These are phyloP conservation scores for Gonocerus acuteangulatus DNA, from an alignment of 2,888 invertebrate genomes.

Conservation along the genomic window DNA sequence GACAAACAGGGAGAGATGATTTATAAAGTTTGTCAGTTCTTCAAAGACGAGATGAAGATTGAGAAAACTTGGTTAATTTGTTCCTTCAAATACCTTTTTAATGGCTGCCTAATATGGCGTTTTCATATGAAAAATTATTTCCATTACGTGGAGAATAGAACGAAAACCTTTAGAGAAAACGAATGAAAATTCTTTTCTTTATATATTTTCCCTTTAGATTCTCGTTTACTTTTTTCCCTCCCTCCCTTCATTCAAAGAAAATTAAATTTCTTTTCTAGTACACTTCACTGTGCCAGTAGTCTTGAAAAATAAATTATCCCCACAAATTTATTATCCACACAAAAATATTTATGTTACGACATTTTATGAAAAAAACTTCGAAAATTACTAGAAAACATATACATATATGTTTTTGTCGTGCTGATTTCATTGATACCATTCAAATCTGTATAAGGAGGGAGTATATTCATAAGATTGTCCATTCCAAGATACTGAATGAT, in stretches of 20 bases:
- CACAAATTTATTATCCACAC: too few species aligned
- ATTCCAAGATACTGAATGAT: too few species aligned
- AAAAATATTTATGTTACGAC: too few species aligned
- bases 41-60: too few species aligned
- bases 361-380: too few species aligned
- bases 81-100: background rate
- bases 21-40: too few species aligned
- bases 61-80: background rate
- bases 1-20: too few species aligned
- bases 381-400: too few species aligned
- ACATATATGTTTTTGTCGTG: too few species aligned
- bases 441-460: too few species aligned
- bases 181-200: background rate
- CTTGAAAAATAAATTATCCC: background rate
- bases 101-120: background rate
- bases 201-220: background rate
- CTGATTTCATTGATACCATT: too few species aligned
- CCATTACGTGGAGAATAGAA: background rate
- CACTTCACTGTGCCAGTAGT: background rate
- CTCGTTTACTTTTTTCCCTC: background rate
- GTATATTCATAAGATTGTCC: too few species aligned
- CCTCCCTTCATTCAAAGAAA: background rate
- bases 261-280: background rate
- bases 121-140: slow-evolving; percentile 1
- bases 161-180: background rate